Evolutionary conservation across 1,140 invertebrate genomes (phyloP), one percentile per base, ranked within the genome.

Genomic region (Fopius arisanus): DNA sequence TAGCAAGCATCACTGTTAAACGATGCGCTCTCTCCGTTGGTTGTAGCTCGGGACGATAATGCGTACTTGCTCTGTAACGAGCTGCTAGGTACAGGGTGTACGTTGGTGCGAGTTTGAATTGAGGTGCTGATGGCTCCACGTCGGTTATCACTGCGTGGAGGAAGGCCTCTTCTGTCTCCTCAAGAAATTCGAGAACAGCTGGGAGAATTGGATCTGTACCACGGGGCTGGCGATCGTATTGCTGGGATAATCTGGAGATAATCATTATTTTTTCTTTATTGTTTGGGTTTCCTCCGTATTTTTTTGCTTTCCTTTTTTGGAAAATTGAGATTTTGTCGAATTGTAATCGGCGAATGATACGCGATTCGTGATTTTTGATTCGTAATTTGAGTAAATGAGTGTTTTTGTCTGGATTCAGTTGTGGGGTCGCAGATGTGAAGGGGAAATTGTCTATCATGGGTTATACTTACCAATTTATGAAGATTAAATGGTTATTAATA

Each of bases 61-160:
- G 95, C 0, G 96, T 97, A 12, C 96, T 97, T 14, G 97, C 96
- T 51, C 97, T 91, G 84, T 97, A 97, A 80, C 95, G 91, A 43
- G 96, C 95, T 76, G 95, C 96, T 81, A 99, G 90, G 86, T 99
- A 99, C 2, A 98, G 90, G 0, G 96, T 96, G 85, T 98, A 99
- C 4, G 97, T 97, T 0, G 97, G 97, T 0, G 97, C 95, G 48
- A 99, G 89, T 85, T 95, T 95, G 86, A 96, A 96, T 70, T 94
- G 93, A 19, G 94, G 93, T 62, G 92, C 91, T 78, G 93, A 93
- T 23, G 95, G 95, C 86, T 97, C 96, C 54, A 97, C 90, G 76
- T 96, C 93, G 10, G 94, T 92, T 75, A 98, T 95, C 72, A 97
- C 93, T 12, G 94, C 92, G 76, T 93, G 92, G 16, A 98, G 89